Percentiles rank a stretch among this genome's conserved stretches.
phyloP scores from a whole-genome alignment of 2,888 invertebrate species.

The Amorpha juglandis region DNA sequence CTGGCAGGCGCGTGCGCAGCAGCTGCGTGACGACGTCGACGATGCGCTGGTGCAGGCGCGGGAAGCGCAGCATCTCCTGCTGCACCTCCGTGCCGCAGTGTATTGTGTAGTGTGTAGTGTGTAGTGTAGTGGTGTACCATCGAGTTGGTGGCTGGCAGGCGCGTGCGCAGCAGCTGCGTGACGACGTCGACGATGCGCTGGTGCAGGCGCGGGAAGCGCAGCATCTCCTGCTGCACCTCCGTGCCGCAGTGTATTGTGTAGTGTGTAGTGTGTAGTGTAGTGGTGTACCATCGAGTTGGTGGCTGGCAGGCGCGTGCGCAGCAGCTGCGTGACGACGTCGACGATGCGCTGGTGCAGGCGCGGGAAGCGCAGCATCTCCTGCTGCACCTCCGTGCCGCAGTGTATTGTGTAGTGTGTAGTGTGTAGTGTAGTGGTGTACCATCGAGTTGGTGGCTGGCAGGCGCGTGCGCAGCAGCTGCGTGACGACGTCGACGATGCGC shows the following conservation, averaged over 20 bases:
- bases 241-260: conserved; percentile 95
- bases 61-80: conserved; percentile 98
- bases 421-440: conserved; percentile 78
- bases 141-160: conserved; percentile 97
- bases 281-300: conserved; percentile 95
- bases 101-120: background rate
- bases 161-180: conserved; percentile 94
- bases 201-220: conserved; percentile 97
- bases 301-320: conserved; percentile 96
- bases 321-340: conserved; percentile 97
- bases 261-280: background rate
- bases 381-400: conserved; percentile 98
- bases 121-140: conserved; percentile 87
- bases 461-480: conserved; percentile 94
- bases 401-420: conserved; percentile 78
- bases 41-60: conserved; percentile 98
- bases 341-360: conserved; percentile 98
- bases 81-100: conserved; percentile 99
- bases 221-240: conserved; percentile 99
- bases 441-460: conserved; percentile 97
- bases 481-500: conserved; percentile 98
- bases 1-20: conserved; percentile 95
- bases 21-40: conserved; percentile 99
- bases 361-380: conserved; percentile 98
- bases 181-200: conserved; percentile 99